These are phyloP conservation scores for Colletes gigas DNA, from an alignment of 1,140 invertebrate species.

Conservation along the genomic window DNA sequence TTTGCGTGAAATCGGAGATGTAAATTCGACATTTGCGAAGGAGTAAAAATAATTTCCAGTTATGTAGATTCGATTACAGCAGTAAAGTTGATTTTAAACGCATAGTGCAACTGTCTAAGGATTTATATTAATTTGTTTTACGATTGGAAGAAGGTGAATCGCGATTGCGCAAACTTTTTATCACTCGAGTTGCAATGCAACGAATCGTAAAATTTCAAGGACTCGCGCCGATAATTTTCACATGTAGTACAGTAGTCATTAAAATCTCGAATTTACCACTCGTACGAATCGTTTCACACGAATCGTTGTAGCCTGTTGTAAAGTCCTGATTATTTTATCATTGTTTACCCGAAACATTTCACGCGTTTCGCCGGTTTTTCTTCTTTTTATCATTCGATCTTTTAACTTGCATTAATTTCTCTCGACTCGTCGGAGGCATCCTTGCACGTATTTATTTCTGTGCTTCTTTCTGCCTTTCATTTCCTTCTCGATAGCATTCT, in stretches of 20 bases:
- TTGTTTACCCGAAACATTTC: not conserved
- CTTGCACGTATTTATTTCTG: conserved; percentile 10
- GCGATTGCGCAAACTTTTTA: not conserved
- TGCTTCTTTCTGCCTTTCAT: conserved; percentile 37
- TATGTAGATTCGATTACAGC: too few relatives aligned
- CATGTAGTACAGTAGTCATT: not conserved
- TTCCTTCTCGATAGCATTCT: conserved; percentile 32
- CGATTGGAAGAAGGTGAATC: not conserved
- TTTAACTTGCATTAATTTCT: conserved; percentile 3
- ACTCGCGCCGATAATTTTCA: not conserved
- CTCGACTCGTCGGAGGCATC: not conserved
- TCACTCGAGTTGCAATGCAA: not conserved
- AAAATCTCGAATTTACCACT: not conserved
- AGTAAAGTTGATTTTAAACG: too few relatives aligned
- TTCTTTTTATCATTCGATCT: too few relatives aligned
- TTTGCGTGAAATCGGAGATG: too few relatives aligned
- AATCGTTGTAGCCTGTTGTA: not conserved
- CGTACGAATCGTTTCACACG: not conserved
- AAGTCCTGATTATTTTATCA: not conserved
- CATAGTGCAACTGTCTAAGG: too few relatives aligned
- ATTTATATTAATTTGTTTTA: not conserved
- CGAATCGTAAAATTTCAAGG: not conserved
- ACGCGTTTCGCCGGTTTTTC: not conserved
- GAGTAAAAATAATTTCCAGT: too few relatives aligned
- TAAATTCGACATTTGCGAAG: too few relatives aligned